Conservation (phyloP, 2,888 invertebrate genomes). For the Drosophila mettleri region DNA sequence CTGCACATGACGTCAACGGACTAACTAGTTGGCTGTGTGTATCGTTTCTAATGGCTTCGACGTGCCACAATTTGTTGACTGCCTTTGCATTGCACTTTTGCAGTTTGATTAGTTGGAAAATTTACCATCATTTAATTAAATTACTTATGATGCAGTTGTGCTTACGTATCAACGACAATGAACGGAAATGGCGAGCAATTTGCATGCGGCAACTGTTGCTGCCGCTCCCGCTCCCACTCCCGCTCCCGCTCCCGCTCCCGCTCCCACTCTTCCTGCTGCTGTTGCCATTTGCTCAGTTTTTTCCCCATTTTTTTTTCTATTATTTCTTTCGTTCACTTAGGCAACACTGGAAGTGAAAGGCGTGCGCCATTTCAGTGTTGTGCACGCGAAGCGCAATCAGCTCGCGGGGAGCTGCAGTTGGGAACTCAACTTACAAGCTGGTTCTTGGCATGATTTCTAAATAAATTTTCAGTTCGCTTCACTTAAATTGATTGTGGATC, state of each 20-base stretch:
- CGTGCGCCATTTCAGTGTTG: constrained; percentile 32
- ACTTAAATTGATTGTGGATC: constrained; percentile 15
- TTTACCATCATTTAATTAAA: constrained; percentile 76
- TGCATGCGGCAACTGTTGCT: constrained; percentile 62
- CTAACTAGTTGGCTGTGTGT: constrained; percentile 16
- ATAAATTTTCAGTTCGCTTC: constrained; percentile 18
- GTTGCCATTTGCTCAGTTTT: constrained; percentile 2
- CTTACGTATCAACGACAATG: constrained; percentile 68
- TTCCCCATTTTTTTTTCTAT: constrained; percentile 21
- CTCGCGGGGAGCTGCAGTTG: background rate
- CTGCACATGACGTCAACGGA: constrained; percentile 18
- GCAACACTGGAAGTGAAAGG: constrained; percentile 61
- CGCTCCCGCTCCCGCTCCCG: no score
- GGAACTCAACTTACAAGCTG: constrained; percentile 4
- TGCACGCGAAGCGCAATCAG: constrained; percentile 10
- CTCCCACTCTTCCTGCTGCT: no score
- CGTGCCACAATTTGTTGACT: constrained; percentile 49
- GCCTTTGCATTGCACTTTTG: constrained; percentile 32
- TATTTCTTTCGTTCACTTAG: constrained; percentile 20
- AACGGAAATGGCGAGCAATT: constrained; percentile 77
- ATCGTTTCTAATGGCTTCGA: constrained; percentile 57
- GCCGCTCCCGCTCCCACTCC: no score
- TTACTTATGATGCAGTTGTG: constrained; percentile 67
- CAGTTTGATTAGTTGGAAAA: constrained; percentile 76
- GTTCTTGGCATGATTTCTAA: constrained; percentile 48